phyloP scores from a whole-genome alignment of 2,888 invertebrate genomes.

The Nephrotoma guestfalica region DNA sequence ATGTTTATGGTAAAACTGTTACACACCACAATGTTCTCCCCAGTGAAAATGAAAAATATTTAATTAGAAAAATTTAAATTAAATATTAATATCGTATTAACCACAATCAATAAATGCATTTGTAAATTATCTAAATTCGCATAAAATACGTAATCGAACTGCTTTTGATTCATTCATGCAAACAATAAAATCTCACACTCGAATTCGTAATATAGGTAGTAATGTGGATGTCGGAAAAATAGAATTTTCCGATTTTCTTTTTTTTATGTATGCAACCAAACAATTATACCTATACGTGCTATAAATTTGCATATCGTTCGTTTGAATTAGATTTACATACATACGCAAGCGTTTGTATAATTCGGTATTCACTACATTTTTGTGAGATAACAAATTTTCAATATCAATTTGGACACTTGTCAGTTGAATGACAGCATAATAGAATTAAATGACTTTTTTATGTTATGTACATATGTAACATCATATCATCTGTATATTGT shows the following conservation, averaged over 20 bases:
- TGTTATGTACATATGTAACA: not conserved
- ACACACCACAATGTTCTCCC: not conserved
- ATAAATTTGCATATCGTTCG: not conserved
- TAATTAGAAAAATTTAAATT: not conserved
- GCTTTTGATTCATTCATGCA: not conserved
- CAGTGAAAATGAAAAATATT: not conserved
- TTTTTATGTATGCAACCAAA: not conserved
- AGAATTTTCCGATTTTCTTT: not conserved
- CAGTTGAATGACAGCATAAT: slow-evolving; percentile 9
- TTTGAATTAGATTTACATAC: not conserved
- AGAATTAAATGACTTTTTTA: not conserved
- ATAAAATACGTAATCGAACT: not conserved
- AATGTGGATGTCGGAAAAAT: not conserved
- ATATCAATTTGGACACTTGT: slow-evolving; percentile 8
- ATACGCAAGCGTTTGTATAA: not conserved
- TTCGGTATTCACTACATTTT: not conserved
- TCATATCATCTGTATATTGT: not conserved
- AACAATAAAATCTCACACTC: not conserved
- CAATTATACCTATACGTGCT: not conserved
- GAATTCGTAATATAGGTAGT: not conserved
- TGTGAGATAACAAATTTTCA: not conserved
- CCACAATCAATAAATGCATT: not conserved
- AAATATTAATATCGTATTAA: not conserved
- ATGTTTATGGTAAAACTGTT: not conserved
- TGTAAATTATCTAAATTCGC: not conserved